Conservation (phyloP, 35 echinoderm and acorn worm genomes). For the Apostichopus parvimensis region DNA sequence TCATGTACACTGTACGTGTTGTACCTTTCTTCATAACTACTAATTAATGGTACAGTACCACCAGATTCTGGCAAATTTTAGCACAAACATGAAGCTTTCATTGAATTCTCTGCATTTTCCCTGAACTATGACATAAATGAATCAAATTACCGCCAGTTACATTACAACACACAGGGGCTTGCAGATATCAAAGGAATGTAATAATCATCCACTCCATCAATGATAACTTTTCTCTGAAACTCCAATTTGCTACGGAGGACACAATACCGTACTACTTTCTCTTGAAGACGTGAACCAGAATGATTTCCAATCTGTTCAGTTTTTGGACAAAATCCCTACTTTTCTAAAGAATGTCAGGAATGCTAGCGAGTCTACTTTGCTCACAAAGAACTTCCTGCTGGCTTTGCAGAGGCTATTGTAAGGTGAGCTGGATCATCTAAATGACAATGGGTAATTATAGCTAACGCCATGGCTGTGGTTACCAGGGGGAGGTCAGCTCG, state of each 20-base stretch:
- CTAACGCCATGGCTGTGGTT: conserved; percentile 2
- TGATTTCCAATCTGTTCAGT: too few relatives aligned
- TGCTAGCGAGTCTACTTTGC: not conserved
- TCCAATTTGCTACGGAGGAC: not conserved
- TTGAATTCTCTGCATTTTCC: too few relatives aligned
- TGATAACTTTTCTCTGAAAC: not conserved
- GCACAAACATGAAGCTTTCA: too few relatives aligned
- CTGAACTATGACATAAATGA: too few relatives aligned
- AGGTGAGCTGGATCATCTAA: not conserved
- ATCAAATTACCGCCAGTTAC: too few relatives aligned
- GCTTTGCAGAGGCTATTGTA: not conserved
- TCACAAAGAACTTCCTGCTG: not conserved
- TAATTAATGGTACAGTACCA: too few relatives aligned
- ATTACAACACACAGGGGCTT: too few relatives aligned
- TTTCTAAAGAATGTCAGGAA: conserved; percentile 25
- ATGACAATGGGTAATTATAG: conserved; percentile 4
- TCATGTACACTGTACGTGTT: too few relatives aligned
- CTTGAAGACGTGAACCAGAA: not conserved
- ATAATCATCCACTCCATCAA: not conserved
- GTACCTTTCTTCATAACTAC: too few relatives aligned
- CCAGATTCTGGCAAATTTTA: too few relatives aligned
- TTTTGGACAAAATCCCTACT: not conserved
- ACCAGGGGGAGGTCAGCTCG: not conserved
- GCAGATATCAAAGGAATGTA: not conserved
- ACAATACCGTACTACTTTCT: not conserved